phyloP scores from a whole-genome alignment of 37 sponge, comb jelly and placozoan genomes.

The Chondrilla cf. caribensis region DNA sequence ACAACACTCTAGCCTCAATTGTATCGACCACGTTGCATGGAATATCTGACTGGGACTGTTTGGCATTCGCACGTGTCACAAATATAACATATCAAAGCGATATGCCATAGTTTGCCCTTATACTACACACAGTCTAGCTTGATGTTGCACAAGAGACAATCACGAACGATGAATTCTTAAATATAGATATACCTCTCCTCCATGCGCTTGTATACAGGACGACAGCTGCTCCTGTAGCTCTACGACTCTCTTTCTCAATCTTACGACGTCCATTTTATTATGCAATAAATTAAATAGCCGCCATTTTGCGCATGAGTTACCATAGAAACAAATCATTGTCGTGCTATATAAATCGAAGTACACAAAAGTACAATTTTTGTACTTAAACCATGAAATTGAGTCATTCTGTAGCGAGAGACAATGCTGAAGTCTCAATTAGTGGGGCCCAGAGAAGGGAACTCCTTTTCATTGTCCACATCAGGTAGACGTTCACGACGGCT shows the following conservation, averaged over 20 bases:
- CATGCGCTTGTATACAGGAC: neutral
- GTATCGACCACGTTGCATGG: neutral
- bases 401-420: no score
- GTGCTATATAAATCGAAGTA: neutral
- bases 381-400: no score
- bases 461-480: conserved; percentile 68
- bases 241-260: conserved; percentile 8
- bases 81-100: no score
- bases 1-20: neutral
- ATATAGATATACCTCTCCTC: no score
- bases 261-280: neutral
- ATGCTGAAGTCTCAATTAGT: neutral
- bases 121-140: no score
- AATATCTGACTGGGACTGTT: no score
- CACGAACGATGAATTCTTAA: no score
- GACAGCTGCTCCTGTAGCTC: conserved; percentile 22
- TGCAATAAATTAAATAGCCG: neutral
- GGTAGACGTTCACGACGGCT: conserved; percentile 38
- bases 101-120: no score
- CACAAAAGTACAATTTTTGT: no score
- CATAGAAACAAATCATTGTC: neutral
- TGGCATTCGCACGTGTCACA: no score
- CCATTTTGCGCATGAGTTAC: neutral
- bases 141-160: no score
- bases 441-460: conserved; percentile 54